Evolutionary conservation across 2,888 invertebrate species (phyloP).

Genomic region (Hetaerina titia): DNA sequence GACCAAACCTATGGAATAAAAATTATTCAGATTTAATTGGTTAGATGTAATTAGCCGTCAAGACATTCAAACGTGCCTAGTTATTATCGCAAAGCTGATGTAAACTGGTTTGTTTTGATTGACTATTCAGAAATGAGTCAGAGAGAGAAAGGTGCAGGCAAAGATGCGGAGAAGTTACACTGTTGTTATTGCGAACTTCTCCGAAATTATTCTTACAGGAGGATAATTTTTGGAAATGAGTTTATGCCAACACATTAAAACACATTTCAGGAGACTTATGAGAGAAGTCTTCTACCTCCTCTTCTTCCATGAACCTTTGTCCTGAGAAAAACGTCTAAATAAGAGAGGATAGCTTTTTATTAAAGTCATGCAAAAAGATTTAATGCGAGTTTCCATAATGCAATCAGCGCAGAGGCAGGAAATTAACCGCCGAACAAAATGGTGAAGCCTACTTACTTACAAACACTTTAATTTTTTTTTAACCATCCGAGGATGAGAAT

Average conservation of each 20-base stretch:
- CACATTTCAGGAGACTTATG: not conserved
- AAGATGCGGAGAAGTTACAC: not conserved
- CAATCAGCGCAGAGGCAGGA: not conserved
- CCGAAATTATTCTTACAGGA: not conserved
- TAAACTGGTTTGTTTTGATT: not conserved
- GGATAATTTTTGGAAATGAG: not conserved
- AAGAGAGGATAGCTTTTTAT: not conserved
- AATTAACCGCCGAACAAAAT: not conserved
- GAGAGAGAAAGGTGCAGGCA: not conserved
- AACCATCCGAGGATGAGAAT: not conserved
- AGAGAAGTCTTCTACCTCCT: not conserved
- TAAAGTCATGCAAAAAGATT: not conserved
- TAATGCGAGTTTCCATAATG: not conserved
- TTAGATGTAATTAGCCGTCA: no score
- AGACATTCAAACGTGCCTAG: no score
- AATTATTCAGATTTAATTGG: no score
- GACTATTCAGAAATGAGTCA: not conserved
- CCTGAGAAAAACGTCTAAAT: not conserved
- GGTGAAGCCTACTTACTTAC: not conserved
- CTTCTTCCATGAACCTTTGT: not conserved
- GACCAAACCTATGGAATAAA: no score
- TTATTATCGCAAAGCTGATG: no score
- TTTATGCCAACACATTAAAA: not conserved
- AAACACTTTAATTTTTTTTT: not conserved
- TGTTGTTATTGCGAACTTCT: not conserved